Evolutionary conservation across 1,140 invertebrate genomes (phyloP), one percentile per base, ranked within the genome.

Genomic region (Vanessa tameamea): DNA sequence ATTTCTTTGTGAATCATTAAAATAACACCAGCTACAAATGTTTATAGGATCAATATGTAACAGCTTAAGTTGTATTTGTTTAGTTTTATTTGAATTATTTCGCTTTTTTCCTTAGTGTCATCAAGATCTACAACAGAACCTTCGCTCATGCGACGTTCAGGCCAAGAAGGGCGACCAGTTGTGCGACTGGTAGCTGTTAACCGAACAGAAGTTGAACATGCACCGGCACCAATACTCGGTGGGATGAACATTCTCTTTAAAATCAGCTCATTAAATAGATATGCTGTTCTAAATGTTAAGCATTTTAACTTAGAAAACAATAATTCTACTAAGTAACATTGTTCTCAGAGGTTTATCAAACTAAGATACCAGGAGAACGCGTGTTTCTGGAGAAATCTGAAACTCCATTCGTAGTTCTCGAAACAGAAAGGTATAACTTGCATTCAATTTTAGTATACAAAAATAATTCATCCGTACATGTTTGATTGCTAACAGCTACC

Each of bases 161-260:
- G 86, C 11, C 74, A 70, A 1, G 83, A 85, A 6, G 68, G 70
- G 15, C 63, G 73, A 47, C 84, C 88, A 0, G 86, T 92, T 2
- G 88, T 92, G n/a, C 73, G 90, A n/a, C 78, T 92, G 16, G 79
- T 92, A 1, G 90, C 90, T 7, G 88, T 92, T 51, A 90, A 92
- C 73, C 70, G 82, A 50, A 81, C 85, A 0, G 83, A 87, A 47
- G 79, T 82, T 0, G 85, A 87, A 69, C 75, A 84, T n/a, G 80
- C 86, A 9, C 86, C 87, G 7, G 79, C 80, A 26, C 89, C 87
- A 31, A 72, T 87, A 15, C 77, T 90, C 8, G 87, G 88, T 90
- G 76, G 55, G 63, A 55, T 50, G 47, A 43, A 9, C 37, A 43
- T 43, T 9, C 9, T 9, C 6, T 43, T 43, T 43, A 43, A 43